Evolutionary conservation across 2,797 vertebrate genomes (phyloP).

Genomic region (Phoxinus dragarum): DNA sequence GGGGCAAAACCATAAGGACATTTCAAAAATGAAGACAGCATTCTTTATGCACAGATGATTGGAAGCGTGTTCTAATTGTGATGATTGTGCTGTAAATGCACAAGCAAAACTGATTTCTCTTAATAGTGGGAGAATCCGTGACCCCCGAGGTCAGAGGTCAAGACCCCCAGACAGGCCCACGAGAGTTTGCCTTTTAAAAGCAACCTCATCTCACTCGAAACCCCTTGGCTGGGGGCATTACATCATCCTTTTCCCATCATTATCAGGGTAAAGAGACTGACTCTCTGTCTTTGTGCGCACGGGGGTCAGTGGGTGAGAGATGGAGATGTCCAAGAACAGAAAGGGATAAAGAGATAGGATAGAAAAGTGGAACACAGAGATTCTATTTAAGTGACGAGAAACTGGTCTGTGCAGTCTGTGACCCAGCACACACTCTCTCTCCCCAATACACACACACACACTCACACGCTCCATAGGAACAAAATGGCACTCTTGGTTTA

Average conservation of each 20-base stretch:
- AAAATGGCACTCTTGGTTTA: slow-evolving; percentile 79
- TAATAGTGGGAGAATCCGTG: slow-evolving; percentile 38
- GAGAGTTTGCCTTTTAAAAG: slow-evolving; percentile 53
- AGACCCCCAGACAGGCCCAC: slow-evolving; percentile 46
- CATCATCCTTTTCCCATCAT: slow-evolving; percentile 60
- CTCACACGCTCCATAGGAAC: slow-evolving; percentile 76
- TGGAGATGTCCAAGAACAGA: slow-evolving; percentile 48
- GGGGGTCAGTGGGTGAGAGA: slow-evolving; percentile 40
- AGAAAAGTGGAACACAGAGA: slow-evolving; percentile 49
- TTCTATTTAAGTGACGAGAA: slow-evolving; percentile 48
- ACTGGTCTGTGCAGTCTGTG: slow-evolving; percentile 51
- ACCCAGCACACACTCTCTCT: slow-evolving; percentile 62
- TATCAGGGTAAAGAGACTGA: slow-evolving; percentile 46
- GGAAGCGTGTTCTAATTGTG: neutral
- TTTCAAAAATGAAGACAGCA: slow-evolving; percentile 1
- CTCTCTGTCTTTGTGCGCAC: slow-evolving; percentile 30
- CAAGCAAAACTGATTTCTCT: slow-evolving; percentile 27
- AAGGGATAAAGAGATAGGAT: slow-evolving; percentile 49
- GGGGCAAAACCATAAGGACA: neutral
- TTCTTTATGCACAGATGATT: neutral
- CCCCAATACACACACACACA: slow-evolving; percentile 69
- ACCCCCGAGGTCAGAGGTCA: slow-evolving; percentile 46
- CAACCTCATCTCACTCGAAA: slow-evolving; percentile 54
- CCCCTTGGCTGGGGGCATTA: slow-evolving; percentile 57
- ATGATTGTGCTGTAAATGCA: neutral